Evolutionary conservation across 2,113 vertebrate species (phyloP).

Genomic region (Formicarius rufipectus): DNA sequence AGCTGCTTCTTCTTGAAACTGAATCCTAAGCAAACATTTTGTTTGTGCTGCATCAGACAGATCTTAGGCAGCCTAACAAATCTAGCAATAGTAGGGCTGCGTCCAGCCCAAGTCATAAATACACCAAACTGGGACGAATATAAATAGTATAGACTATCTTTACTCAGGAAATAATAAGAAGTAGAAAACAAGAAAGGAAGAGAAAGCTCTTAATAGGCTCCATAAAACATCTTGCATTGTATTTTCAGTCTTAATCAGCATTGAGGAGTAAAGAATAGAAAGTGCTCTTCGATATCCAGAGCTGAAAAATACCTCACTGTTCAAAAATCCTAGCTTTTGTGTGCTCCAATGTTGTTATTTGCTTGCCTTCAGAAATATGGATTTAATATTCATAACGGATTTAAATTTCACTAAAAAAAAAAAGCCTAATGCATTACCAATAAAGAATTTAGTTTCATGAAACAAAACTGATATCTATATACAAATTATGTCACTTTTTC

Average conservation of each 20-base stretch:
- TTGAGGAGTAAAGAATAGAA: not conserved
- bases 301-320: conserved; percentile 27
- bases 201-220: not conserved
- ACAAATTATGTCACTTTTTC: not conserved
- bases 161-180: not conserved
- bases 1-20: not conserved
- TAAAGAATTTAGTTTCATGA: not conserved
- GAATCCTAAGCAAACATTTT: conserved; percentile 18
- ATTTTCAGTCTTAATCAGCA: not conserved
- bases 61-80: not conserved
- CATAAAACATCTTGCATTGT: not conserved
- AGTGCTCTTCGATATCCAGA: not conserved
- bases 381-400: conserved; percentile 48
- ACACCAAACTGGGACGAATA: not conserved
- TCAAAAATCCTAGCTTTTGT: conserved; percentile 26
- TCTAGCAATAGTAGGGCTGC: not conserved
- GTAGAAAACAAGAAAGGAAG: not conserved
- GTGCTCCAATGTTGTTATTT: not conserved
- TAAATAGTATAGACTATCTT: not conserved
- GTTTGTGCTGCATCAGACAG: not conserved
- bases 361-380: conserved; percentile 27
- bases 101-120: not conserved
- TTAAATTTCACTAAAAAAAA: conserved; percentile 21
- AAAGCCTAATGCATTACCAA: conserved; percentile 6
- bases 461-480: not conserved